phyloP scores from a whole-genome alignment of 2,888 invertebrate genomes.

The Philaethria dido region DNA sequence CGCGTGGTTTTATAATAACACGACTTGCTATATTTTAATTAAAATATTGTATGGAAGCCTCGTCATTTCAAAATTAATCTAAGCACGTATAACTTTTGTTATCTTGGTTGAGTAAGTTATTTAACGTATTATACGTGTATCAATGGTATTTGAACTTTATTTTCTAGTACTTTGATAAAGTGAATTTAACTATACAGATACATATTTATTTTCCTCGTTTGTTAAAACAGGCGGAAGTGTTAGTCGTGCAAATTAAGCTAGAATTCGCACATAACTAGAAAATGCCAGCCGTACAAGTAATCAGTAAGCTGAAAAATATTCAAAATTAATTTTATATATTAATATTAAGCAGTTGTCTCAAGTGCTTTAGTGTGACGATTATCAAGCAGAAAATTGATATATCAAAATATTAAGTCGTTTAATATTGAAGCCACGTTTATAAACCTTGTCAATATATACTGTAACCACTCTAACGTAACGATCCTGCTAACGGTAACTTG shows the following conservation, averaged over 20 bases:
- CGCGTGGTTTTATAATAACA: background rate
- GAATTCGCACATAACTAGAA: no score
- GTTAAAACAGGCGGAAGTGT: no score
- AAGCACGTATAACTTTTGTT: background rate
- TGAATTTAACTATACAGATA: no score
- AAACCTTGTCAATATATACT: constrained; percentile 19
- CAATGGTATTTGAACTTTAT: no score
- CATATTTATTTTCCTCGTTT: no score
- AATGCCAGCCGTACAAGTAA: no score
- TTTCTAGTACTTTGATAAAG: no score
- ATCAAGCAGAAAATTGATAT: background rate
- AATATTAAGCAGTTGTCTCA: background rate
- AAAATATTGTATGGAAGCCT: background rate
- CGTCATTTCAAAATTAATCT: background rate
- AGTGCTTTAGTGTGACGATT: constrained; percentile 49
- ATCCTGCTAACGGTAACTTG: constrained; percentile 13
- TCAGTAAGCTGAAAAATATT: no score
- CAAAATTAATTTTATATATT: no score
- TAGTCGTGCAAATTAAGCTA: no score
- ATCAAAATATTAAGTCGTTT: constrained; percentile 6
- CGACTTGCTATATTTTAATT: background rate
- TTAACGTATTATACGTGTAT: background rate
- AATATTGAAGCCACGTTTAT: constrained; percentile 8
- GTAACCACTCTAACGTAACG: constrained; percentile 12
- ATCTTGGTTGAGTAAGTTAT: background rate